phyloP scores from a whole-genome alignment of 2,888 invertebrate genomes.

The Panzeria rudis region DNA sequence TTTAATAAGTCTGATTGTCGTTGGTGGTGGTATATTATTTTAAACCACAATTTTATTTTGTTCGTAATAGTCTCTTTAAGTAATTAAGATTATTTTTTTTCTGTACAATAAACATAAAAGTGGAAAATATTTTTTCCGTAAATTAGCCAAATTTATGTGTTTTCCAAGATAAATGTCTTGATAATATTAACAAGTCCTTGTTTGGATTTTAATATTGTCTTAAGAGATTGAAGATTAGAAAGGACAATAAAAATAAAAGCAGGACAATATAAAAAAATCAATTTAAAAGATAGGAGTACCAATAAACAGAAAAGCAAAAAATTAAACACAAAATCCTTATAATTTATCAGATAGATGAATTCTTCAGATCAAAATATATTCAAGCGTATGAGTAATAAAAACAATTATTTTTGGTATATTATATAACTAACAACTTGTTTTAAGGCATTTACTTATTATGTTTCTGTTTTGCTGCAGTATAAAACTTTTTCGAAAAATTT shows the following conservation, averaged over 20 bases:
- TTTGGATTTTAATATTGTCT: conserved; percentile 49
- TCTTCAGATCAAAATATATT: not conserved
- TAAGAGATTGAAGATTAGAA: conserved; percentile 62
- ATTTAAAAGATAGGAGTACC: conserved; percentile 26
- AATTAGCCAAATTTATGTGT: conserved; percentile 53
- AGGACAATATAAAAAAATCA: conserved; percentile 19
- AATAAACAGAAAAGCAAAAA: not conserved
- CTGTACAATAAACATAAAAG: conserved; percentile 18
- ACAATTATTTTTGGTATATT: not conserved
- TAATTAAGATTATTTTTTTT: conserved; percentile 64
- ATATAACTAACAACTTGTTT: not conserved
- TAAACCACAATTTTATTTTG: conserved; percentile 50
- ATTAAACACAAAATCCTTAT: conserved; percentile 1
- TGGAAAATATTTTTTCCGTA: not conserved
- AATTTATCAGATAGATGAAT: not conserved
- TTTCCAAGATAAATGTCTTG: conserved; percentile 54
- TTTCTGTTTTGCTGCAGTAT: not conserved
- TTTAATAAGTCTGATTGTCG: conserved; percentile 7
- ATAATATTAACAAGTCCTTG: conserved; percentile 68
- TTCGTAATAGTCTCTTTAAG: conserved; percentile 46
- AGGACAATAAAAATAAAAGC: conserved; percentile 44
- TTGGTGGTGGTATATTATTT: not conserved
- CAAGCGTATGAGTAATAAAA: conserved; percentile 19
- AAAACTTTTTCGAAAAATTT: conserved; percentile 8
- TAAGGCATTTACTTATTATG: not conserved